Conservation (phyloP, 2,888 invertebrate species). For the Nemotelus pantherinus region DNA sequence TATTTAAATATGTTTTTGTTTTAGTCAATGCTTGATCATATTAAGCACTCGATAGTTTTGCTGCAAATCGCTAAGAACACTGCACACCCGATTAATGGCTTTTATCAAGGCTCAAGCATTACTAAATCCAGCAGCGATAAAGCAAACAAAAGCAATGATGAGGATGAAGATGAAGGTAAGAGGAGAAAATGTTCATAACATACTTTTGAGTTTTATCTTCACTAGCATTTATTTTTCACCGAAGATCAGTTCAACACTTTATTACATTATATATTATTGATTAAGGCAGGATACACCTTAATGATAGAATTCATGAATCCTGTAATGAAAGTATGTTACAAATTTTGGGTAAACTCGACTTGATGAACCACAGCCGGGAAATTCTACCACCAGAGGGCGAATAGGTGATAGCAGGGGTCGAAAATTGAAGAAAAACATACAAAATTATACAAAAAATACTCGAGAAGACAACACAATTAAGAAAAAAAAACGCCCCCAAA, state of each 20-base stretch:
- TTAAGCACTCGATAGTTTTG: constrained; percentile 97
- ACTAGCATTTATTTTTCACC: constrained; percentile 47
- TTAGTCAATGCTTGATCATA: constrained; percentile 93
- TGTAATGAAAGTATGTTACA: too few species aligned
- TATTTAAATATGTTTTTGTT: constrained; percentile 46
- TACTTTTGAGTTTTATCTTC: not conserved
- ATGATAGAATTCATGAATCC: too few species aligned
- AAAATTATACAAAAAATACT: too few species aligned
- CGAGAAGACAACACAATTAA: too few species aligned
- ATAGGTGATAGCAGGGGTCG: too few species aligned
- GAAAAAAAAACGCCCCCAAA: too few species aligned
- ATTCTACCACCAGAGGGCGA: too few species aligned
- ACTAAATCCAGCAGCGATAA: constrained; percentile 50
- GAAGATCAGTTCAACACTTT: not conserved
- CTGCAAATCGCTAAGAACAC: constrained; percentile 98
- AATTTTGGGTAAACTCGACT: too few species aligned
- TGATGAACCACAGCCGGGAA: too few species aligned
- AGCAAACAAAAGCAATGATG: constrained; percentile 32
- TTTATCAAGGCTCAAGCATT: constrained; percentile 76
- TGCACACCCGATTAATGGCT: constrained; percentile 89
- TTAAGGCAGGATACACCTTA: too few species aligned
- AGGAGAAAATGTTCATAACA: not conserved
- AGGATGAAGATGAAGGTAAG: constrained; percentile 46
- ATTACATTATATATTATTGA: too few species aligned
- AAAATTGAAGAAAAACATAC: too few species aligned